A percentile compares a stretch with the other conserved stretches of the same genome.
Conservation (phyloP, 2,797 vertebrate genomes). For the Microctenopoma lineatum region DNA sequence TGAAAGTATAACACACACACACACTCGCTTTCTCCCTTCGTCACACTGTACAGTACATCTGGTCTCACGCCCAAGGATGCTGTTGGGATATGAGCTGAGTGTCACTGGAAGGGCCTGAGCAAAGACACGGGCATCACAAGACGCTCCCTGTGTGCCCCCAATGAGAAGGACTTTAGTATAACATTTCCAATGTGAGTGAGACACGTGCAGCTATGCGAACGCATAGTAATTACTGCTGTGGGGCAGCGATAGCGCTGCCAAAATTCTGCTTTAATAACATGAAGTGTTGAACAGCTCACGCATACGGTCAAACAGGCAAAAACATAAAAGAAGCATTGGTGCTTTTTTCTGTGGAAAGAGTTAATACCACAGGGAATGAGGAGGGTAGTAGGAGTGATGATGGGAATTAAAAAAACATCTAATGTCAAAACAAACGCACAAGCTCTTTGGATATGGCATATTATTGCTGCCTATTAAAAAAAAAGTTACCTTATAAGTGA, state of each 20-base stretch:
- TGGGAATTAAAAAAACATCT: slow-evolving; percentile 69
- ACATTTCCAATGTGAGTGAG: slow-evolving; percentile 65
- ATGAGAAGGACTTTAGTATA: slow-evolving; percentile 69
- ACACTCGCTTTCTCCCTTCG: slow-evolving; percentile 28
- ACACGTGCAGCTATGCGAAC: slow-evolving; percentile 76
- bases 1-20: too few species aligned
- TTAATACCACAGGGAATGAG: slow-evolving; percentile 48
- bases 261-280: slow-evolving; percentile 76
- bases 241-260: slow-evolving; percentile 68
- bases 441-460: slow-evolving; percentile 47
- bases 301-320: slow-evolving; percentile 53
- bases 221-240: slow-evolving; percentile 79
- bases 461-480: slow-evolving; percentile 52
- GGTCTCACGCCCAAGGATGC: slow-evolving; percentile 65
- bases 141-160: slow-evolving; percentile 45
- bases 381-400: slow-evolving; percentile 46
- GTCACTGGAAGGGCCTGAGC: slow-evolving; percentile 59
- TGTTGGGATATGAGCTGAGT: slow-evolving; percentile 66
- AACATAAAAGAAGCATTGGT: slow-evolving; percentile 61
- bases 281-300: slow-evolving; percentile 66
- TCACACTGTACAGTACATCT: slow-evolving; percentile 57
- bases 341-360: slow-evolving; percentile 27
- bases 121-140: slow-evolving; percentile 58
- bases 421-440: slow-evolving; percentile 61
- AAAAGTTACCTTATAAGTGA: slow-evolving; percentile 55